A percentile compares a stretch with the other conserved stretches of the same genome.
These are phyloP conservation scores for Peromyscus leucopus DNA, from an alignment of 2,113 vertebrate species.

Conservation along the genomic window DNA sequence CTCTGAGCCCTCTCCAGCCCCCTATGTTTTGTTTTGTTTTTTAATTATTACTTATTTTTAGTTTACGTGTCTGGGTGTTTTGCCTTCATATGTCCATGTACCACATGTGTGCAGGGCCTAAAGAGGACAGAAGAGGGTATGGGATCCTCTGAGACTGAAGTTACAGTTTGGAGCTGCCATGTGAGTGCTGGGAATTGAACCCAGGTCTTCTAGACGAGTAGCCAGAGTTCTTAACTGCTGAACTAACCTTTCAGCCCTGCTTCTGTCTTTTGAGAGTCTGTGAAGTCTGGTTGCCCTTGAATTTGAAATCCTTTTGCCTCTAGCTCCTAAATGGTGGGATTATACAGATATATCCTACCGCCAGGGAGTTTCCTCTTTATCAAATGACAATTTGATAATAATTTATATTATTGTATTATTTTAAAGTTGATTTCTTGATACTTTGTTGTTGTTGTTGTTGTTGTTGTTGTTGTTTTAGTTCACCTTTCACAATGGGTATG, in stretches of 20 bases:
- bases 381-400: neutral
- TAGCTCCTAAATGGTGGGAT: neutral
- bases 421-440: constrained; percentile 23
- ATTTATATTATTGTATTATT: neutral
- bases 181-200: neutral
- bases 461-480: neutral
- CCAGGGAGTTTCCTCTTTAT: neutral
- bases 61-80: neutral
- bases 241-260: neutral
- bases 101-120: neutral
- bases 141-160: neutral
- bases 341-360: neutral
- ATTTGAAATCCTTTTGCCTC: neutral
- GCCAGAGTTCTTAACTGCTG: neutral
- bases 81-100: neutral
- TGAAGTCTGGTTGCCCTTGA: neutral
- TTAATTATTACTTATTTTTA: neutral
- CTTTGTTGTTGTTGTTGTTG: neutral
- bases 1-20: too few relatives aligned
- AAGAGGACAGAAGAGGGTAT: neutral
- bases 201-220: neutral
- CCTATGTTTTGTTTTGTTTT: neutral
- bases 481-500: neutral
- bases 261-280: neutral
- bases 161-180: neutral